Conservation (phyloP, 2,888 invertebrate genomes). For the Andrena bucephala region DNA sequence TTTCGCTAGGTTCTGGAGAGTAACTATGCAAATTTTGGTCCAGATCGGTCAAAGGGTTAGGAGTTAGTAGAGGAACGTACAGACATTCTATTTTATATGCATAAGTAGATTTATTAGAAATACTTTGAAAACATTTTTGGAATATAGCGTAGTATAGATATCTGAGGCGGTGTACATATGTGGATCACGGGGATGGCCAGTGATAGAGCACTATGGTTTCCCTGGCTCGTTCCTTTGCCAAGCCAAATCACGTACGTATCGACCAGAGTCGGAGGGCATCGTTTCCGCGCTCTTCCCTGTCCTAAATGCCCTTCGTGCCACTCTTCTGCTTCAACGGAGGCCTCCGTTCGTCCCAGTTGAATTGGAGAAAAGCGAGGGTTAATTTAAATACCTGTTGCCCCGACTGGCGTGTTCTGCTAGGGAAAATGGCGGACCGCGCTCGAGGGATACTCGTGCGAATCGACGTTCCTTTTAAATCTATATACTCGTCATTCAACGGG, state of each 20-base stretch:
- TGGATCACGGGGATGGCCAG: conserved; percentile 23
- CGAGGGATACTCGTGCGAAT: not conserved
- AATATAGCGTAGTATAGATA: conserved; percentile 13
- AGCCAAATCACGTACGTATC: conserved; percentile 68
- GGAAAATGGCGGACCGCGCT: not conserved
- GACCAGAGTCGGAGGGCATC: conserved; percentile 41
- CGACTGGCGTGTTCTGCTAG: conserved; percentile 34
- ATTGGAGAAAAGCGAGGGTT: conserved; percentile 56
- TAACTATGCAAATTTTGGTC: too few species aligned
- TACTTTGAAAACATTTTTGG: conserved; percentile 20
- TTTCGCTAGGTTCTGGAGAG: too few species aligned
- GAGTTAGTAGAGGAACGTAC: too few species aligned
- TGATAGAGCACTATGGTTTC: conserved; percentile 30
- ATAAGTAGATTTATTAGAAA: too few species aligned
- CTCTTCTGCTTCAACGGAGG: conserved; percentile 27
- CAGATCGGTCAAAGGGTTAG: too few species aligned
- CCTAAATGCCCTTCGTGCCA: conserved; percentile 40
- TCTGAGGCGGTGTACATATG: conserved; percentile 14
- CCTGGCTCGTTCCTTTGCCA: conserved; percentile 30
- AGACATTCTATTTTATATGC: too few species aligned
- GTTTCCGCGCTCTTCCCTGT: conserved; percentile 18
- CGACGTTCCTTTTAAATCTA: not conserved
- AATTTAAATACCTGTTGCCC: conserved; percentile 74
- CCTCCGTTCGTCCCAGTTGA: conserved; percentile 46
- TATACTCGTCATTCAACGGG: not conserved